A percentile compares a stretch with the other conserved stretches of the same genome.
Evolutionary conservation across 2,113 vertebrate species (phyloP).

Genomic region (Oreochromis aureus): DNA sequence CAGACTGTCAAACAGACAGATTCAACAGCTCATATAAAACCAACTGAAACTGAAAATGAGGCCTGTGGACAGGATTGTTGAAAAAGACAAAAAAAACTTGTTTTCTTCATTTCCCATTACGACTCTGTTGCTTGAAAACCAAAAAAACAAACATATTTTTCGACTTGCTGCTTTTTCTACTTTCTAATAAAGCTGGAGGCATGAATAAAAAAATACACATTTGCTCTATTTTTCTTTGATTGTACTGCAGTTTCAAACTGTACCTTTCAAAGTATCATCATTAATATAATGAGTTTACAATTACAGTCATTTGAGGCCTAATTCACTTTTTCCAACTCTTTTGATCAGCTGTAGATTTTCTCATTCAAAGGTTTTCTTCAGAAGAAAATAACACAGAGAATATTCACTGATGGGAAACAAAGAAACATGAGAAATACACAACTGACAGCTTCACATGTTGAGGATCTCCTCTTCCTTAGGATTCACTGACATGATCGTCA

Average conservation of each 20-base stretch:
- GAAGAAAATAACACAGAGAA: neutral
- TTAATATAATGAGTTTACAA: neutral
- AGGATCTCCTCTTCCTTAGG: neutral
- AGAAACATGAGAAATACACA: neutral
- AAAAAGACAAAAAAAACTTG: fast-evolving
- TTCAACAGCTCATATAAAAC: neutral
- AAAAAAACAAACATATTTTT: neutral
- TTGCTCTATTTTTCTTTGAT: neutral
- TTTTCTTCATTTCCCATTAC: neutral
- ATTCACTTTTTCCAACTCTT: neutral
- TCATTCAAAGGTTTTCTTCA: neutral
- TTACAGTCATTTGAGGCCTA: neutral
- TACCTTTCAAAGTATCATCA: neutral
- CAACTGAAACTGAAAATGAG: neutral
- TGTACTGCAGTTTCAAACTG: neutral
- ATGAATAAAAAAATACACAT: neutral
- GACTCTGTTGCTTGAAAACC: neutral
- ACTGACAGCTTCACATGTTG: neutral
- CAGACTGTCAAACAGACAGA: neutral
- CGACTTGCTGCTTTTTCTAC: neutral
- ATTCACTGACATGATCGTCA: too few species aligned
- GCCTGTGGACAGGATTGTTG: neutral
- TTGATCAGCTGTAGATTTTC: neutral
- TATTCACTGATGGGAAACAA: neutral
- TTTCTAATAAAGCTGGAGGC: neutral